Evolutionary conservation across 2,888 invertebrate species (phyloP).

Genomic region (Cryptosula pallasiana): DNA sequence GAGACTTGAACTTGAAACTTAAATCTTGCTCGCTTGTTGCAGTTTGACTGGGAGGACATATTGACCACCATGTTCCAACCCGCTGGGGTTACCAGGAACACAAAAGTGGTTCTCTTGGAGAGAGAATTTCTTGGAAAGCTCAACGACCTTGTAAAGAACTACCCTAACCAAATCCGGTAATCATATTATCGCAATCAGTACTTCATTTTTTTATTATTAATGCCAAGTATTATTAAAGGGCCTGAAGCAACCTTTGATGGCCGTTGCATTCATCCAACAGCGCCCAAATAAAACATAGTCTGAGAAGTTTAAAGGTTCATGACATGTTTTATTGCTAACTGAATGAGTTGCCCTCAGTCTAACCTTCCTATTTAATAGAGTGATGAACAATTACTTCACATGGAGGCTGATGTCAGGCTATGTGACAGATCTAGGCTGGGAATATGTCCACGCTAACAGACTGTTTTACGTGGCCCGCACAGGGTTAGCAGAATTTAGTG

Average conservation of each 20-base stretch:
- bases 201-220: too few relatives aligned
- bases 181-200: too few relatives aligned
- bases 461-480: constrained; percentile 35
- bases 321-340: too few relatives aligned
- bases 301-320: too few relatives aligned
- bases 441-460: constrained; percentile 45
- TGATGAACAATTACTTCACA: constrained; percentile 61
- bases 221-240: too few relatives aligned
- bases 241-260: too few relatives aligned
- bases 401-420: constrained; percentile 60
- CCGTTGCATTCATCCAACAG: too few relatives aligned
- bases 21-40: too few relatives aligned
- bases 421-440: constrained; percentile 58
- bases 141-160: constrained; percentile 54
- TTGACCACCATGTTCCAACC: constrained; percentile 37
- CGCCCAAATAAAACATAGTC: too few relatives aligned
- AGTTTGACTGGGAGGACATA: constrained; percentile 40
- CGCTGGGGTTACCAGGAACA: constrained; percentile 56
- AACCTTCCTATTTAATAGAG: constrained; percentile 49
- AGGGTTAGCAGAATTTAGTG: constrained; percentile 34
- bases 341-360: too few relatives aligned
- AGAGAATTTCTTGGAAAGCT: constrained; percentile 58
- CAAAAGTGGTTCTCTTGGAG: constrained; percentile 58
- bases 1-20: too few relatives aligned
- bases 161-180: not conserved